Conservation (phyloP, 2,888 invertebrate genomes). For the Scaptomyza polygonia region DNA sequence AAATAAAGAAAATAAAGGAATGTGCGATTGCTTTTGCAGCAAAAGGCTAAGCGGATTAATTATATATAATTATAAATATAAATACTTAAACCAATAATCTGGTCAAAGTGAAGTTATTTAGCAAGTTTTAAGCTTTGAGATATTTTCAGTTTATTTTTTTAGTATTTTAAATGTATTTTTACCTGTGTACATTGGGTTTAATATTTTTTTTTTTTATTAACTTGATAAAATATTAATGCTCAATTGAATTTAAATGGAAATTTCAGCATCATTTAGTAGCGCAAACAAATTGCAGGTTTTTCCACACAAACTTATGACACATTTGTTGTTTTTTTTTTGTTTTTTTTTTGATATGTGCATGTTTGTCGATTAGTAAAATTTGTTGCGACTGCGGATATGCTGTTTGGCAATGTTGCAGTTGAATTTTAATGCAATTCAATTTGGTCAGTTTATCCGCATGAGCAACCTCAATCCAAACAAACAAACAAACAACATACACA, state of each 20-base stretch:
- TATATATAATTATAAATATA: too few species aligned
- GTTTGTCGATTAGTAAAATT: slow-evolving; percentile 32
- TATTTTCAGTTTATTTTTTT: too few species aligned
- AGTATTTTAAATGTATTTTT: background rate
- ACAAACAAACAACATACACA: slow-evolving; percentile 6
- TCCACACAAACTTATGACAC: slow-evolving; percentile 16
- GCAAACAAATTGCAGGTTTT: slow-evolving; percentile 7
- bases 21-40: background rate
- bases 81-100: background rate
- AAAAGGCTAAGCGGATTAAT: background rate
- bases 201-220: background rate
- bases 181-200: background rate
- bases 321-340: background rate
- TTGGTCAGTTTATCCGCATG: slow-evolving; percentile 46
- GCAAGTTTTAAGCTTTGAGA: background rate
- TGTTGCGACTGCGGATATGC: slow-evolving; percentile 36
- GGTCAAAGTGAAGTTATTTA: background rate
- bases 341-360: too few species aligned
- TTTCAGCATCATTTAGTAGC: slow-evolving; percentile 1
- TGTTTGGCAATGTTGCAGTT: slow-evolving; percentile 27
- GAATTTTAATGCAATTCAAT: slow-evolving; percentile 51
- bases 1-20: background rate
- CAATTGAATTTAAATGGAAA: slow-evolving; percentile 35
- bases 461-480: slow-evolving; percentile 34
- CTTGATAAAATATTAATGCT: background rate